Evolutionary conservation across 1,140 invertebrate genomes (phyloP).

Genomic region (Trissolcus basalis): DNA sequence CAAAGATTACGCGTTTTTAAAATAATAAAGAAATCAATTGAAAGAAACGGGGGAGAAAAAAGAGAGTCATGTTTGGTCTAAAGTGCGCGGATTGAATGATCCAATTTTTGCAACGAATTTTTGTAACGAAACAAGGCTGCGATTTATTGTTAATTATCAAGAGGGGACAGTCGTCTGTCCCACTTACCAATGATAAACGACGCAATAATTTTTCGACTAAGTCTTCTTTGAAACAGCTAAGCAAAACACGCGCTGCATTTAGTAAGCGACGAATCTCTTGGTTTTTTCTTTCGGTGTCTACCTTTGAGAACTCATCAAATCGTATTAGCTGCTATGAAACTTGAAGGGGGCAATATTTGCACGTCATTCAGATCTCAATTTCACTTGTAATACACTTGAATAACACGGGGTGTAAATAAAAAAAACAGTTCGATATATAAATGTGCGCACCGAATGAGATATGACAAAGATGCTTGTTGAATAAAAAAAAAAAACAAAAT

Average conservation of each 20-base stretch:
- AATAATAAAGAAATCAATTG: too few relatives aligned
- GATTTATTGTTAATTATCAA: conserved; percentile 30
- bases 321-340: conserved; percentile 32
- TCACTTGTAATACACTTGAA: conserved; percentile 62
- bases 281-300: conserved; percentile 36
- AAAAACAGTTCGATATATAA: conserved; percentile 55
- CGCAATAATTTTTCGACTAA: conserved; percentile 32
- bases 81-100: conserved; percentile 3
- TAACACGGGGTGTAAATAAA: conserved; percentile 60
- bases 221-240: conserved; percentile 16
- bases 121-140: conserved; percentile 35
- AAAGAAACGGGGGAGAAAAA: too few relatives aligned
- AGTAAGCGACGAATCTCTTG: conserved; percentile 9
- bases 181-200: conserved; percentile 24
- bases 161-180: conserved; percentile 32
- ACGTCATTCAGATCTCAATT: conserved; percentile 26
- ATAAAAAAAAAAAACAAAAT: conserved; percentile 7
- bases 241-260: conserved; percentile 9
- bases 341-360: conserved; percentile 23
- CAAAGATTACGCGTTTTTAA: too few relatives aligned
- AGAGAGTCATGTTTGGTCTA: too few relatives aligned
- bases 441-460: conserved; percentile 33
- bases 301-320: conserved; percentile 32
- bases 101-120: conserved; percentile 16
- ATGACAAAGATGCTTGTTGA: conserved; percentile 50